Evolutionary conservation across 30 jellyfish, hydroid and myxozoan species (phyloP).

Genomic region (Aurelia aurita): DNA sequence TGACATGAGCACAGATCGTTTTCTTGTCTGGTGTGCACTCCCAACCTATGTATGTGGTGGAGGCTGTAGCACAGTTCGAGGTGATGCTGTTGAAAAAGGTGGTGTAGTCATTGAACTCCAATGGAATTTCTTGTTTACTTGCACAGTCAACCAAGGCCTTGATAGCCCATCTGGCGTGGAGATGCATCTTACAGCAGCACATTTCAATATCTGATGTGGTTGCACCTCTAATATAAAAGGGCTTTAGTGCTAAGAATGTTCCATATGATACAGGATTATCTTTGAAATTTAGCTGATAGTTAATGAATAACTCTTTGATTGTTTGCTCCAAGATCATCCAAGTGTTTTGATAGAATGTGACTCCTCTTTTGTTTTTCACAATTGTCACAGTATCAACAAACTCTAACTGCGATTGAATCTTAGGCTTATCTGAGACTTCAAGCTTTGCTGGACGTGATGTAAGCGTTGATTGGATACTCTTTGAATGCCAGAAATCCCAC

Average conservation of each 20-base stretch:
- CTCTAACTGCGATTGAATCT: slow-evolving; percentile 32
- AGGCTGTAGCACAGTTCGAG: slow-evolving; percentile 17
- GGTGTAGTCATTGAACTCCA: slow-evolving; percentile 15
- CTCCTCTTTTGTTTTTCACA: slow-evolving; percentile 44
- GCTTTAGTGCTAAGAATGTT: slow-evolving; percentile 46
- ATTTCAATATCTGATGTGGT: slow-evolving; percentile 49
- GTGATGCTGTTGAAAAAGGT: slow-evolving; percentile 1
- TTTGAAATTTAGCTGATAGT: slow-evolving; percentile 13
- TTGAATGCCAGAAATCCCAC: slow-evolving; percentile 68
- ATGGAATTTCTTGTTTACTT: slow-evolving; percentile 19
- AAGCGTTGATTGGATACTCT: slow-evolving; percentile 44
- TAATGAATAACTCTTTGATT: slow-evolving; percentile 25
- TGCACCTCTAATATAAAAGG: slow-evolving; percentile 55
- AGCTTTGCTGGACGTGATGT: slow-evolving; percentile 42
- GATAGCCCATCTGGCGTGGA: slow-evolving; percentile 65
- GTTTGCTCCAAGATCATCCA: slow-evolving; percentile 40
- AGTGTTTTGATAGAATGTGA: slow-evolving; percentile 34
- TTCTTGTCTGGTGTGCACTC: slow-evolving; percentile 39
- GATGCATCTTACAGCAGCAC: slow-evolving; percentile 62
- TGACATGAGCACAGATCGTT: slow-evolving; percentile 31
- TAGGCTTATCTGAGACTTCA: slow-evolving; percentile 42
- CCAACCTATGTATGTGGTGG: slow-evolving; percentile 25
- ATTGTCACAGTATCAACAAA: slow-evolving; percentile 33
- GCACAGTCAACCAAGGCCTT: slow-evolving; percentile 39
- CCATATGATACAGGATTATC: slow-evolving; percentile 54